Conservation (phyloP, 2,888 invertebrate genomes). For the Schizotus pectinicornis region DNA sequence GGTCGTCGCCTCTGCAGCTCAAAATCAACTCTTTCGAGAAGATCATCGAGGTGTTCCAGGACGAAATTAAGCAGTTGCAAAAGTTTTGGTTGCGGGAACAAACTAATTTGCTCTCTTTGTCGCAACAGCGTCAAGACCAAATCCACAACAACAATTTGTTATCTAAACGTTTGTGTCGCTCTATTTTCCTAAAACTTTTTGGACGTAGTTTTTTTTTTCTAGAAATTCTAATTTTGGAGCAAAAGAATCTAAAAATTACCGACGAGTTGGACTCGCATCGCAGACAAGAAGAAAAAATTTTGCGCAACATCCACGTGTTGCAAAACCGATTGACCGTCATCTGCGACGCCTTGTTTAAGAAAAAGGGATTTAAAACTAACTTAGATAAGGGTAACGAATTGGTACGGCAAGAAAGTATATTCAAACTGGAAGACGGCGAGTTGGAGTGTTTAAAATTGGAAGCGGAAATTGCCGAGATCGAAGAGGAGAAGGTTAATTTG, state of each 20-base stretch:
- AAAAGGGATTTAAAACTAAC: constrained; percentile 61
- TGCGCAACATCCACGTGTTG: constrained; percentile 65
- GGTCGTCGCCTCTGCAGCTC: constrained; percentile 63
- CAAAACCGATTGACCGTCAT: constrained; percentile 67
- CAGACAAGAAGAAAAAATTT: constrained; percentile 64
- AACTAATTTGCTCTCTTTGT: constrained; percentile 71
- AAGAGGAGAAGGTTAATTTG: constrained; percentile 69
- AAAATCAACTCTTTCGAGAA: constrained; percentile 71
- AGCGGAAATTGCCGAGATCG: constrained; percentile 70
- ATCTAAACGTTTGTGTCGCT: constrained; percentile 67
- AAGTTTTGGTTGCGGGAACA: constrained; percentile 80
- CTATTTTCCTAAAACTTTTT: neutral
- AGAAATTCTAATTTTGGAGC: constrained; percentile 70
- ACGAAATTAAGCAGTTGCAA: constrained; percentile 70
- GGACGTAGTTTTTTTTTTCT: constrained; percentile 23
- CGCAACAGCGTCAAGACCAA: constrained; percentile 72
- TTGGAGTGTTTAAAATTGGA: constrained; percentile 70
- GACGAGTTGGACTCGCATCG: constrained; percentile 66
- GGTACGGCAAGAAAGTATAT: constrained; percentile 61
- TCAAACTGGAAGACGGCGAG: constrained; percentile 69
- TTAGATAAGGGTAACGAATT: constrained; percentile 65
- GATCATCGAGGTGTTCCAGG: constrained; percentile 66
- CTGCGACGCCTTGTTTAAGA: constrained; percentile 64
- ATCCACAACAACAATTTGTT: constrained; percentile 73
- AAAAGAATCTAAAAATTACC: constrained; percentile 75